Evolutionary conservation across 1,140 invertebrate species (phyloP), one percentile per base, ranked within the genome.

Genomic region (Tetranychus cinnabarinus): DNA sequence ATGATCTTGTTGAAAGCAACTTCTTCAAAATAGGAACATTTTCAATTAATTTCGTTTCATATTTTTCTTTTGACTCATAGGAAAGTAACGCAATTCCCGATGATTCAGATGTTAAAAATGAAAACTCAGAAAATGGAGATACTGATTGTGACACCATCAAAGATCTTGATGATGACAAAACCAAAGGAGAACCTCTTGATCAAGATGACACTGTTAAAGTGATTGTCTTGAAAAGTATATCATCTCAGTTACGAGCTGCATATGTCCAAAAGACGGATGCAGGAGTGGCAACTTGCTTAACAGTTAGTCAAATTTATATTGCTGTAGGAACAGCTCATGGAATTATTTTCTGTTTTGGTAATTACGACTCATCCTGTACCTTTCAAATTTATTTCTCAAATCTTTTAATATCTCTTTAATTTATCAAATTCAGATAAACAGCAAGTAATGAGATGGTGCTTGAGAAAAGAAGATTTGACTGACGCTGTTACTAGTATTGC

Each of bases 321-420:
- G 85, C 84, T 31, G 80, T 96, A 56, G 91, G 92, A 45, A 96
- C 90, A 48, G 89, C 87, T 47, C 88, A 93, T 74, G 90, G 91
- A 33, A 78, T 90, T 62, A 79, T 93, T 59, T 73, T 96, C 15
- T 81, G 87, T 59, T 96, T 96, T 77, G 88, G 89, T 77, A 66
- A 67, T 68, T 64, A 76, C 77, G 3, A 79, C 81, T 35, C 23
- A 23, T 0, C 23, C 0, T 23, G 0, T 23, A 23, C 23, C 0
- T 23, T 23, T 23, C 86, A 89, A 73, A 84, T 80, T 47, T 62
- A 10, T 62, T 34, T 65, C 10, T 15, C 45, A 60, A n/a, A 39
- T 62, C 15, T 63, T 63, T 65, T 66, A n/a, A 33, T 15, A 2
- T 59, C 37, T 7, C 0, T 52, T n/a, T 1, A 61, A 4, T 58